Evolutionary conservation across 2,113 vertebrate genomes (phyloP).

Genomic region (Anarhynchus alexandrinus): DNA sequence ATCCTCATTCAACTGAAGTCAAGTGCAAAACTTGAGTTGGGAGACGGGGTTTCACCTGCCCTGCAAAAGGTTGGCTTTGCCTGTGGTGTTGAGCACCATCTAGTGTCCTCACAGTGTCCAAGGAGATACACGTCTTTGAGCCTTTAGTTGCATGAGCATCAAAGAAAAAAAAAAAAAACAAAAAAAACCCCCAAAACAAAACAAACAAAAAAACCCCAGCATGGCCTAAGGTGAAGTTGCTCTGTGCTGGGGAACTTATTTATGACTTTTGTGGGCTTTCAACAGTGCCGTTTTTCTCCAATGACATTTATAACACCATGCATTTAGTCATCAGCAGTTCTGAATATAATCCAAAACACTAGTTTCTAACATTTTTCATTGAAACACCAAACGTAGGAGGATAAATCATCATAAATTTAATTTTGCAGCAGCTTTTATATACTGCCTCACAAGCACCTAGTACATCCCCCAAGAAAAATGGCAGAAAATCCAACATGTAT

Average conservation of each 20-base stretch:
- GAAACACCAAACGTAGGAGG: background rate
- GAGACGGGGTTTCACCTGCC: background rate
- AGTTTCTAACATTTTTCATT: background rate
- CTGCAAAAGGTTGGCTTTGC: background rate
- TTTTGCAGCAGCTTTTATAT: background rate
- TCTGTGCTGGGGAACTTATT: background rate
- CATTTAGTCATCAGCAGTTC: background rate
- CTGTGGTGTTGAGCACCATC: conserved; percentile 31
- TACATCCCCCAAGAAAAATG: background rate
- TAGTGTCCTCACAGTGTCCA: background rate
- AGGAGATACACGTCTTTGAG: background rate
- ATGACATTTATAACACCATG: accelerated
- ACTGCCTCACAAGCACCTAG: background rate
- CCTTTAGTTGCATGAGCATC: background rate
- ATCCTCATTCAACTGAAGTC: background rate
- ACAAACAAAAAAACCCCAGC: background rate
- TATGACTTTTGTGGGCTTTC: background rate
- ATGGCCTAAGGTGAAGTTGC: background rate
- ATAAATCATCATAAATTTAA: background rate
- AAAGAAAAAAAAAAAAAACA: background rate
- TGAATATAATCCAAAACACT: background rate
- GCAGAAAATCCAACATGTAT: background rate
- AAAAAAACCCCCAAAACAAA: background rate
- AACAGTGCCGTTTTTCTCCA: background rate
- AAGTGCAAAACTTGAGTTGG: background rate